Base-by-base conservation (phyloP, 2,888 invertebrate genomes). In the Gymnoscelis rufifasciata region DNA sequence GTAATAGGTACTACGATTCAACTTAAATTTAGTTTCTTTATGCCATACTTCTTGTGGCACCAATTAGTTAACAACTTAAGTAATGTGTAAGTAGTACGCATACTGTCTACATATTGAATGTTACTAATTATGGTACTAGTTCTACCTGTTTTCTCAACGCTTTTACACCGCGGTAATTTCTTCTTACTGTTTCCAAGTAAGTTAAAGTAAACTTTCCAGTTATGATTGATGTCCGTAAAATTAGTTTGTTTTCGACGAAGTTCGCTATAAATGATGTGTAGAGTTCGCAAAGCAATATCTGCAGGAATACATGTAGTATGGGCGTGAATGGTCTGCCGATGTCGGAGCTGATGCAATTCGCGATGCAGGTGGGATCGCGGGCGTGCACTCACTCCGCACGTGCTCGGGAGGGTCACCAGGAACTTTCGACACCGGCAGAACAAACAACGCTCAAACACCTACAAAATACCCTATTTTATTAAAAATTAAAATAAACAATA, bases 311-410 rank as follows among this genome's bases (percentile, higher is more conserved):
- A 58, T 62, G 59, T 52, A 52, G 51, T 59, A 43, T 41, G 46
- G 19, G 57, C 60, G 58, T 53, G 45, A 60, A 59, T 62, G 57
- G 66, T 68, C 60, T 62, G 59, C 54, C 60, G 59, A 52, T 62
- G 59, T 54, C 60, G 59, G 52, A 55, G 64, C 60, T 74, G 70
- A 67, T 75, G 72, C 68, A 74, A 74, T 73, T 74, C 76, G 76
- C 74, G 60, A 50, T 70, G 72, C 68, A 70, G 60, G 62, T 56
- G 61, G 60, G 57, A 54, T 63, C 51, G 50, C 57, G 5, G 28
- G 63, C 60, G 66, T 64, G 64, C 75, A 71, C 65, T 61, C 58
- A 57, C 50, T 54, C 51, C 57, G 64, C 74, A 68, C 74, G 74
- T 72, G 73, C 60, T 62, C 47, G 51, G 63, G 62, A 58, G 56